A percentile compares a stretch with the other conserved stretches of the same genome.
Conservation (phyloP, 37 sponge, comb jelly and placozoan genomes). For the Chondrilla cf. caribensis region DNA sequence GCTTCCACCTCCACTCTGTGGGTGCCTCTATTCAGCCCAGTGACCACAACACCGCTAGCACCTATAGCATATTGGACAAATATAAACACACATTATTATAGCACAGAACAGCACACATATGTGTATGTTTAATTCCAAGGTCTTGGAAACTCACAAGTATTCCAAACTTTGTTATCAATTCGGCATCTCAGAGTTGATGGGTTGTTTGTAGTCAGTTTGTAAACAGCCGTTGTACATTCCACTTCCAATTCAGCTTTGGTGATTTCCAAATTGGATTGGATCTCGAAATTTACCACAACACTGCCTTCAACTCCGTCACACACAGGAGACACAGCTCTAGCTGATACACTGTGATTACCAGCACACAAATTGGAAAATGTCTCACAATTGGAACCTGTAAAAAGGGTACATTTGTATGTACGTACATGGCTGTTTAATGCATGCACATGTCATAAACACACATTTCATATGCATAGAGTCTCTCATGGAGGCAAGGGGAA, state of each 20-base stretch:
- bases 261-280: background rate
- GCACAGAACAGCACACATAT: too few relatives aligned
- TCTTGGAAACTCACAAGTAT: background rate
- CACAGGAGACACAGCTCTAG: background rate
- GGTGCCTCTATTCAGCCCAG: background rate
- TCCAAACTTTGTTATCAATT: background rate
- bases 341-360: background rate
- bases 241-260: background rate
- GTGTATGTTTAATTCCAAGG: too few relatives aligned
- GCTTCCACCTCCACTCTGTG: background rate
- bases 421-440: too few relatives aligned
- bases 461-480: too few relatives aligned
- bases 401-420: too few relatives aligned
- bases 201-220: background rate
- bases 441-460: too few relatives aligned
- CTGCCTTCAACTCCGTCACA: too few relatives aligned
- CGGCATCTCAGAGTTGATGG: background rate
- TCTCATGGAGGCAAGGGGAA: too few relatives aligned
- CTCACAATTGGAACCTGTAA: too few relatives aligned
- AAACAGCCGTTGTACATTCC: background rate
- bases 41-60: background rate
- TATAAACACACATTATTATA: too few relatives aligned
- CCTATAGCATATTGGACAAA: too few relatives aligned
- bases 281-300: background rate
- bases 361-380: too few relatives aligned